A percentile compares a stretch with the other conserved stretches of the same genome.
Conservation (phyloP, 2,113 vertebrate genomes). For the Pogonocichla stellata region DNA sequence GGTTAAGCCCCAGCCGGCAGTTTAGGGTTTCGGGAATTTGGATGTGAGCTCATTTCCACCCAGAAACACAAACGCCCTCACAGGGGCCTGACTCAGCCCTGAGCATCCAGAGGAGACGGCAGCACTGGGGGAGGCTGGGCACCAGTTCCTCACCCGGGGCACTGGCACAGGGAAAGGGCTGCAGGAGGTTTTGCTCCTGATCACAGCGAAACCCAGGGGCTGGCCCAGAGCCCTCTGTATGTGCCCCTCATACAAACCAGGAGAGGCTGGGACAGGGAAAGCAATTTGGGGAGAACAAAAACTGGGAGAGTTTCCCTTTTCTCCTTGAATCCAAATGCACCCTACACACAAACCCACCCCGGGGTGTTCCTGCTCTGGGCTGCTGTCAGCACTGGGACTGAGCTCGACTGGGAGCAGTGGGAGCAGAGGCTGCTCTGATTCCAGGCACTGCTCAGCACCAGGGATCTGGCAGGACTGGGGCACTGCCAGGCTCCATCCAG, state of each 20-base stretch:
- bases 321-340: fast-evolving
- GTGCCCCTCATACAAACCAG: not conserved
- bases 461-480: not conserved
- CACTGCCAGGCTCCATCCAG: not conserved
- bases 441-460: not conserved
- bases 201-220: not conserved
- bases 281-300: not conserved
- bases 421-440: not conserved
- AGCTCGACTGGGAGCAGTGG: not conserved
- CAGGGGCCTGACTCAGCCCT: not conserved
- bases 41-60: constrained; percentile 4
- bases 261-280: not conserved
- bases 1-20: not conserved
- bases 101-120: not conserved
- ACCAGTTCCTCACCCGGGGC: not conserved
- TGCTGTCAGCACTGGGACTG: not conserved
- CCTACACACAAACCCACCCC: not conserved
- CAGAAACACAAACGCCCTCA: not conserved
- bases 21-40: not conserved
- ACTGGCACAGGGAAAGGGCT: not conserved
- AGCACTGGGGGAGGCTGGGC: not conserved
- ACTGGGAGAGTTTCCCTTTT: not conserved
- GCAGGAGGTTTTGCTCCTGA: not conserved
- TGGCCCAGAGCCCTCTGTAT: not conserved
- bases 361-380: not conserved